Conservation (phyloP, 2,113 vertebrate genomes). For the Microtus pennsylvanicus region DNA sequence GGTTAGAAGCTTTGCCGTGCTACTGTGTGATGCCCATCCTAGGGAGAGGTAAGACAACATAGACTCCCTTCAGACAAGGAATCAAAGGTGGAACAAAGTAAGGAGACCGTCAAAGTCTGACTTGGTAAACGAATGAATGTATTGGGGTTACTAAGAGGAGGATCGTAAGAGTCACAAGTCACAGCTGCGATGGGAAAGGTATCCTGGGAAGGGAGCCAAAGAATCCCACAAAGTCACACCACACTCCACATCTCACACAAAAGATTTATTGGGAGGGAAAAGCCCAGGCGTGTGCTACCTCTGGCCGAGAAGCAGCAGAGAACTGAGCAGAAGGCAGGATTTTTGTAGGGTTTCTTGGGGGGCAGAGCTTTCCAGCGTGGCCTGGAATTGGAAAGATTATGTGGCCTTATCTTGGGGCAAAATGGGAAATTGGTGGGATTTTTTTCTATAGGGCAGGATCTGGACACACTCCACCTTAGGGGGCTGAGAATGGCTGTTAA, state of each 20-base stretch:
- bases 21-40: not conserved
- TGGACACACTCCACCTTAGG: not conserved
- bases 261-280: not conserved
- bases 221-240: not conserved
- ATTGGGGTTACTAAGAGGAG: not conserved
- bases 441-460: not conserved
- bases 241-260: not conserved
- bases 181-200: not conserved
- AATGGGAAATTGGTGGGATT: not conserved
- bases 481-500: not conserved
- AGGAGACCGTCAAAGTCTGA: not conserved
- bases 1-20: not conserved
- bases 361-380: not conserved
- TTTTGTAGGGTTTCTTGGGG: not conserved
- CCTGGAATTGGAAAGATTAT: not conserved
- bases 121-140: not conserved
- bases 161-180: not conserved
- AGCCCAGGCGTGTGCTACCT: not conserved
- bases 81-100: not conserved
- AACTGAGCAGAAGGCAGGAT: not conserved
- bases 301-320: not conserved
- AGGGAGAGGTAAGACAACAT: not conserved
- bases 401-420: not conserved
- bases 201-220: not conserved
- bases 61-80: not conserved